These are phyloP conservation scores for Oxyura jamaicensis DNA, from an alignment of 2,113 vertebrate genomes.

Conservation along the genomic window DNA sequence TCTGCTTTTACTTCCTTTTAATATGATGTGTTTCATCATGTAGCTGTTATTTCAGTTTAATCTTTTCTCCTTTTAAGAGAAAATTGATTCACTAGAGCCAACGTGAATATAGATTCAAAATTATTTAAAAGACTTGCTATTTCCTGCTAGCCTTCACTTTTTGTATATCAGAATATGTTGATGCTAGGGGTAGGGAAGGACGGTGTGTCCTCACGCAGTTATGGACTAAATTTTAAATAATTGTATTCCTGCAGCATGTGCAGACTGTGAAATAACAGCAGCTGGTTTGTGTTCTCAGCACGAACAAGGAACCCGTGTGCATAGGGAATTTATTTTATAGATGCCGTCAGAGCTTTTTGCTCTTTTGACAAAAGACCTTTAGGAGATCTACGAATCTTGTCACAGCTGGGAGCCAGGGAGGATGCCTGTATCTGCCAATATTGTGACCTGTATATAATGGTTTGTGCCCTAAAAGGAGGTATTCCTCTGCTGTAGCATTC, in stretches of 20 bases:
- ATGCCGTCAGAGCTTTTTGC: slow-evolving; percentile 1
- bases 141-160: neutral
- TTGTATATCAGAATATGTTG: neutral
- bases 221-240: neutral
- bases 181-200: neutral
- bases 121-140: neutral
- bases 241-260: neutral
- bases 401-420: neutral
- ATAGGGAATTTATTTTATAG: neutral
- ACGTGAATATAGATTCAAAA: neutral
- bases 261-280: neutral
- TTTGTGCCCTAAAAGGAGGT: neutral
- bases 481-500: neutral
- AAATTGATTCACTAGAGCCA: neutral
- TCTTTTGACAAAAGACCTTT: neutral
- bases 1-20: neutral
- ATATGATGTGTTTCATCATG: neutral
- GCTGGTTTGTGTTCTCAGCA: neutral
- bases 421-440: neutral
- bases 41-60: neutral
- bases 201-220: neutral
- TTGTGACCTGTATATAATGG: neutral
- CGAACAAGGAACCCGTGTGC: neutral
- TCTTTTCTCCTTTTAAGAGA: neutral
- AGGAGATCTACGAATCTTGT: neutral